A percentile compares a stretch with the other conserved stretches of the same genome.
Conservation (phyloP, 2,888 invertebrate genomes). For the Proisotoma minuta region DNA sequence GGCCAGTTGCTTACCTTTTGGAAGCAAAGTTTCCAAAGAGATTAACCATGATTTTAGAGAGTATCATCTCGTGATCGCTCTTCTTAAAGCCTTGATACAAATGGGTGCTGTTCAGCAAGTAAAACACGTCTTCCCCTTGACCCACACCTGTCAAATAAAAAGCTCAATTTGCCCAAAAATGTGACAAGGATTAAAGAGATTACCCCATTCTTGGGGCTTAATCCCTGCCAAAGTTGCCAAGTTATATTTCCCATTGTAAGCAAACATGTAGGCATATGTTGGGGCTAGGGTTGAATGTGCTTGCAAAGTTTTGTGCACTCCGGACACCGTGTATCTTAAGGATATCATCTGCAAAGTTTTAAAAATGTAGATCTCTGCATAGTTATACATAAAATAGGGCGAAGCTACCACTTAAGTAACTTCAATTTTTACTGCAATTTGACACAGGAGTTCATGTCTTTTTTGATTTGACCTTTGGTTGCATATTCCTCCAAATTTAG, state of each 20-base stretch:
- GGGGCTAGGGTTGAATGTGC: slow-evolving; percentile 43
- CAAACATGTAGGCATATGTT: slow-evolving; percentile 42
- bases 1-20: slow-evolving; percentile 20
- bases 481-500: too few relatives aligned
- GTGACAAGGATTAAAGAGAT: background rate
- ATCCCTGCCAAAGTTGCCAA: slow-evolving; percentile 40
- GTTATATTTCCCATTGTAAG: slow-evolving; percentile 41
- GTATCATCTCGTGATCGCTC: slow-evolving; percentile 23
- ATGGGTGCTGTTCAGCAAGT: slow-evolving; percentile 33
- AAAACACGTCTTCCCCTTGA: slow-evolving; percentile 36
- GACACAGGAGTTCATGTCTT: too few relatives aligned
- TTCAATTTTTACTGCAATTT: background rate
- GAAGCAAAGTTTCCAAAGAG: slow-evolving; percentile 39
- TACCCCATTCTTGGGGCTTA: slow-evolving; percentile 40
- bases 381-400: background rate
- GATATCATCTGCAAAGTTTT: slow-evolving; percentile 24
- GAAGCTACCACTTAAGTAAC: background rate
- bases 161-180: background rate
- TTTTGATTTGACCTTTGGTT: too few relatives aligned
- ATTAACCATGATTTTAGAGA: slow-evolving; percentile 37
- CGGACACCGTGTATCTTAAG: slow-evolving; percentile 31
- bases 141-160: slow-evolving; percentile 23
- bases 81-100: slow-evolving; percentile 32
- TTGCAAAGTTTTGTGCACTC: slow-evolving; percentile 38
- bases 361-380: background rate